These are phyloP conservation scores for Batillaria attramentaria DNA, from an alignment of 1,140 invertebrate species.

Conservation along the genomic window DNA sequence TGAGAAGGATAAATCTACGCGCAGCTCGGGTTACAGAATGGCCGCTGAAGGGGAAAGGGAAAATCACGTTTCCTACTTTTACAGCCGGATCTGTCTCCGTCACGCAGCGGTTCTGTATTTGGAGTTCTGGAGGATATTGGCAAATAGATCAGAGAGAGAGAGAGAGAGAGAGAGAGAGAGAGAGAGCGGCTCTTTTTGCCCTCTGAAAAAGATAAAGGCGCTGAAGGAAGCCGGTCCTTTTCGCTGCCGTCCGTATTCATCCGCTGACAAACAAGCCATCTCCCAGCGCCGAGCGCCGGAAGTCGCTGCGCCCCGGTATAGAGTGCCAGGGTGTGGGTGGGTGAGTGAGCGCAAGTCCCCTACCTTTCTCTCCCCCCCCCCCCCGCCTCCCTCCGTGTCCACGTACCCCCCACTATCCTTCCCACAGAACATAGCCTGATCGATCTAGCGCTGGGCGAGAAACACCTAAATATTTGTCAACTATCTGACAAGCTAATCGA, in stretches of 20 bases:
- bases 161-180: no score
- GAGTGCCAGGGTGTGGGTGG: background rate
- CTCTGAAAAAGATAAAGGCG: background rate
- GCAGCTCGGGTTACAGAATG: no score
- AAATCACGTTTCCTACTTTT: no score
- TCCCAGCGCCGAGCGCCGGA: slow-evolving; percentile 24
- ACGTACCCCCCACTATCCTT: slow-evolving; percentile 3
- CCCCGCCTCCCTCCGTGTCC: background rate
- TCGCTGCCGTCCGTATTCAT: slow-evolving; percentile 22
- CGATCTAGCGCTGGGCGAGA: slow-evolving; percentile 27
- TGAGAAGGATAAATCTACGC: no score
- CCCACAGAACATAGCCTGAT: slow-evolving; percentile 11
- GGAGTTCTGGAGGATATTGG: no score
- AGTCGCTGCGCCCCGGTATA: slow-evolving; percentile 15
- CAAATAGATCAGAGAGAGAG: no score
- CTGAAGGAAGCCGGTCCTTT: slow-evolving; percentile 19
- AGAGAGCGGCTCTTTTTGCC: background rate
- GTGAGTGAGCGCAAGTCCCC: background rate
- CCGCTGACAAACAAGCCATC: slow-evolving; percentile 33
- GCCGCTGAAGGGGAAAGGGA: no score
- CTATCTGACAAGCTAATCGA: slow-evolving; percentile 38
- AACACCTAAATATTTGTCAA: slow-evolving; percentile 45
- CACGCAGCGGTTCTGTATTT: no score
- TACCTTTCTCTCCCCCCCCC: no score
- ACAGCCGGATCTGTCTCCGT: no score